phyloP scores from a whole-genome alignment of 2,113 vertebrate species.

The Poeciliopsis retropinna region DNA sequence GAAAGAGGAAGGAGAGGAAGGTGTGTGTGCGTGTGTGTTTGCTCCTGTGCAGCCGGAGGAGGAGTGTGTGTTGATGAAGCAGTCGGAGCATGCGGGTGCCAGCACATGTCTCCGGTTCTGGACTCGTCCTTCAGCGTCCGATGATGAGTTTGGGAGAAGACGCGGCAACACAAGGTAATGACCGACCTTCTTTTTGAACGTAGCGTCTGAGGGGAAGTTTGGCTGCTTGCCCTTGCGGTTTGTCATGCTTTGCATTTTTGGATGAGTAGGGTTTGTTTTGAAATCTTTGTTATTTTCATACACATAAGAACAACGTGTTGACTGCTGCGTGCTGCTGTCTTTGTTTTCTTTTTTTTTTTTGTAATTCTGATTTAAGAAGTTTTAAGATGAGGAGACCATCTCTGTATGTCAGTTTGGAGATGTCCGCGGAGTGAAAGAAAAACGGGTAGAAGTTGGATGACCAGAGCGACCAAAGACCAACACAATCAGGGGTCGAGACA shows the following conservation, averaged over 20 bases:
- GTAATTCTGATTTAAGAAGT: not conserved
- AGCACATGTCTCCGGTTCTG: not conserved
- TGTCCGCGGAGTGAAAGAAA: too few species aligned
- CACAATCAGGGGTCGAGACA: not conserved
- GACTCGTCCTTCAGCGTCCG: not conserved
- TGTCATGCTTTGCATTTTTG: not conserved
- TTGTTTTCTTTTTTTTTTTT: too few species aligned
- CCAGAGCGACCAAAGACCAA: not conserved
- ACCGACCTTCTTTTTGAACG: not conserved
- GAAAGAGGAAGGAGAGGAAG: not conserved
- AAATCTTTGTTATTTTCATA: not conserved
- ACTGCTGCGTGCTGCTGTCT: not conserved
- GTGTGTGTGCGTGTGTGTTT: not conserved
- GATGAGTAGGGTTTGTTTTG: not conserved
- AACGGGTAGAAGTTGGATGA: too few species aligned
- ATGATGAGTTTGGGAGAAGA: constrained; percentile 5
- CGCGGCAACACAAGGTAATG: constrained; percentile 46
- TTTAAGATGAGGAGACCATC: not conserved
- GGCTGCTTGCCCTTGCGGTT: not conserved
- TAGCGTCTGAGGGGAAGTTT: not conserved
- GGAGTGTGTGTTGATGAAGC: not conserved
- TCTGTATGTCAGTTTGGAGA: too few species aligned
- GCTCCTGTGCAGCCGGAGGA: not conserved
- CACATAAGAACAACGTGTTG: not conserved
- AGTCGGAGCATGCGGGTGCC: not conserved